Base-by-base conservation (phyloP, 2,113 vertebrate species). In the Protobothrops mucrosquamatus region DNA sequence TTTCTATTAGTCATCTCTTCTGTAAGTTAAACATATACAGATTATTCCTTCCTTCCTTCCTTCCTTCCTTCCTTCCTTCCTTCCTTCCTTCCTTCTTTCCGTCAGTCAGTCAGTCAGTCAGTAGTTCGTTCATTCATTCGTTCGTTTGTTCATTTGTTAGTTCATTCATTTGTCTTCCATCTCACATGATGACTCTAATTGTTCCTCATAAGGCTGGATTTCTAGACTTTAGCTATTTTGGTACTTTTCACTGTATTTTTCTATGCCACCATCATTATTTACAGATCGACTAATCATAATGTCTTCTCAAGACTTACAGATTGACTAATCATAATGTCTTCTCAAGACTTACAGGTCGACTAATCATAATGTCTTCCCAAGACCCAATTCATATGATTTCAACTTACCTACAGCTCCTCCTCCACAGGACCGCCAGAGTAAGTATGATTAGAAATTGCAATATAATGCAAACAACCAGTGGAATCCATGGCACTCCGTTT, bases 391-490 rank as follows among this genome's bases (percentile, higher is more conserved):
- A 52, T 52, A 54, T n/a, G n/a, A 64, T 7, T 15, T 6, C 11
- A n/a, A 74, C 48, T 89, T 92, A 92, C 92, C 87, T 29, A n/a
- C 34, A 54, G 2, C n/a, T 54, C n/a, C 59, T 89, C 56, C 61
- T 89, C 92, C 87, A 89, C 51, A 89, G 11, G 14, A 24, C 9
- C 52, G 56, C 9, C 24, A 92, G 52, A 46, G 23, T 43, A 4
- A 92, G 22, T 7, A 92, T 92, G 34, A 92, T 46, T 12, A 92
- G 1, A 56, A 81, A 92, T 69, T 89, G 87, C 52, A 92, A 26
- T 14, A 26, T 26, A 43, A 81, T 26, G 22, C 61, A 89, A 34
- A 88, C 87, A 3, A 26, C 52, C 87, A 92, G 11, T 8, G 61
- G 52, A 39, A 92, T 81, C 87, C 92, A 92, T 4, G 51, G 10